Conservation (phyloP, 2,797 vertebrate genomes). For the Anguilla pacifica region DNA sequence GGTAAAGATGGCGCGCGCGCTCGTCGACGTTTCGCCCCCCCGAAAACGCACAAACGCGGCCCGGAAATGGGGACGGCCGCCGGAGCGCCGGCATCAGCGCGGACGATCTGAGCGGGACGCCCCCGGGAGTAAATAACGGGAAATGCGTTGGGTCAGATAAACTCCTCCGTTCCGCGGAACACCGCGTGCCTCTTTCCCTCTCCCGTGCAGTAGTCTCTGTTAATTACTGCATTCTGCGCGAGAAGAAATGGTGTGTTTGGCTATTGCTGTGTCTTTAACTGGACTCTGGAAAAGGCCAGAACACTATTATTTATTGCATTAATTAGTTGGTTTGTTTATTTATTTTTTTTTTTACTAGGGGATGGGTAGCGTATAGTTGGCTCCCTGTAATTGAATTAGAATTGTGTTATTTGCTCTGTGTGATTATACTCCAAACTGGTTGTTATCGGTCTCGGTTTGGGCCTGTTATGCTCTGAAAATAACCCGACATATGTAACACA, state of each 20-base stretch:
- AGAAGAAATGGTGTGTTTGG: neutral
- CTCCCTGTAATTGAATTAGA: neutral
- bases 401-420: no score
- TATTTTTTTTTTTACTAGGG: neutral
- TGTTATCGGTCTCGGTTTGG: no score
- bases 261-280: neutral
- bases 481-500: no score
- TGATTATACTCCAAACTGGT: no score
- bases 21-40: constrained; percentile 20
- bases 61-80: neutral
- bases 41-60: neutral
- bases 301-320: neutral
- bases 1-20: constrained; percentile 57
- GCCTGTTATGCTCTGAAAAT: neutral
- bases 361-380: neutral
- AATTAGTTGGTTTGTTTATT: neutral
- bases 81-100: neutral
- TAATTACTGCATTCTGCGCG: neutral
- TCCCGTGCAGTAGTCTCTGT: neutral
- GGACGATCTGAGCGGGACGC: constrained; percentile 8
- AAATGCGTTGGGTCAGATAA: neutral
- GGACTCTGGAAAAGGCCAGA: neutral
- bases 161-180: neutral
- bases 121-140: constrained; percentile 18
- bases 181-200: neutral